phyloP scores from a whole-genome alignment of 2,797 vertebrate species.

The Centropyge bicolor region DNA sequence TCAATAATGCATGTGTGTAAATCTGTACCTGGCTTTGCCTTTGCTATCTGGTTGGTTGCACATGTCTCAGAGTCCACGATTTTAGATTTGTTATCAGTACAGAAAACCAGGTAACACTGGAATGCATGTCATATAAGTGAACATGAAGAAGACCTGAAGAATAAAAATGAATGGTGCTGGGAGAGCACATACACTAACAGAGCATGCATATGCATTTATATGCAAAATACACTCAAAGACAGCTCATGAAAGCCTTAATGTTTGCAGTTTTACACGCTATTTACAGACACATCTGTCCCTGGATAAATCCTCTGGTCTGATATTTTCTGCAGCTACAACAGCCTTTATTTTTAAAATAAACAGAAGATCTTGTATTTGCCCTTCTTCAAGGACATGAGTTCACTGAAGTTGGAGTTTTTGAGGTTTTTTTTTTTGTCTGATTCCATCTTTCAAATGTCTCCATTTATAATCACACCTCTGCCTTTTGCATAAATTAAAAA shows the following conservation, averaged over 20 bases:
- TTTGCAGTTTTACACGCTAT: constrained; percentile 1
- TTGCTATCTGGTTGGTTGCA: constrained; percentile 12
- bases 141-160: not conserved
- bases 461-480: not conserved
- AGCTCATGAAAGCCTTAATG: not conserved
- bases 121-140: not conserved
- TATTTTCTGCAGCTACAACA: constrained; percentile 8
- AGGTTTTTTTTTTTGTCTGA: not conserved
- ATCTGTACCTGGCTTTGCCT: constrained; percentile 32
- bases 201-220: not conserved
- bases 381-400: constrained; percentile 1
- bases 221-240: not conserved
- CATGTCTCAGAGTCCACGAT: constrained; percentile 2
- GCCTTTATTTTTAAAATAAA: constrained; percentile 9
- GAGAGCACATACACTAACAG: not conserved
- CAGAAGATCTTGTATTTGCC: constrained; percentile 1
- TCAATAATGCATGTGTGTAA: constrained; percentile 45
- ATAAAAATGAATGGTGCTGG: not conserved
- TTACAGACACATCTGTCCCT: not conserved
- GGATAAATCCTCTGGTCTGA: not conserved
- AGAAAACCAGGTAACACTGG: not conserved
- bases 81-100: constrained; percentile 1
- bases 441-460: not conserved
- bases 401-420: not conserved
- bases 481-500: constrained; percentile 1